Conservation (phyloP, 2,888 invertebrate species). For the Eudemis profundana region DNA sequence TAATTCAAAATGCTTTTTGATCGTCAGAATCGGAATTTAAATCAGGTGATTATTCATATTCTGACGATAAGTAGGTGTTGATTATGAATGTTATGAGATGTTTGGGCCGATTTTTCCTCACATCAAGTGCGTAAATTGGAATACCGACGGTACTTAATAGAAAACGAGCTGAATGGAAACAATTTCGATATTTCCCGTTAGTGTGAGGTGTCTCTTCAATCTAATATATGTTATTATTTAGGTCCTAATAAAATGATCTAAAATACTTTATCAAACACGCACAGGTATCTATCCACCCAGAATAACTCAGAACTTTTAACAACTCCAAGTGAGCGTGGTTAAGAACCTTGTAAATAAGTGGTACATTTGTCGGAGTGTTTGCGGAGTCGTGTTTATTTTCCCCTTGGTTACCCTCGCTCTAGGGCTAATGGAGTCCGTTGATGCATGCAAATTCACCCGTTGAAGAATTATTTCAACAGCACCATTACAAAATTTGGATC, state of each 20-base stretch:
- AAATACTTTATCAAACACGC: background rate
- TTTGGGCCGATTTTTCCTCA: no score
- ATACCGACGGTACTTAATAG: no score
- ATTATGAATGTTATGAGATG: no score
- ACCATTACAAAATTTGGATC: background rate
- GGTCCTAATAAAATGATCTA: background rate
- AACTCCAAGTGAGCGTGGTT: slow-evolving; percentile 26
- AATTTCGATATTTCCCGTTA: no score
- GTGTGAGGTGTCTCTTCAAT: no score
- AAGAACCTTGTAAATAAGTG: slow-evolving; percentile 38
- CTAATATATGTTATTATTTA: no score
- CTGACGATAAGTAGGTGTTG: no score
- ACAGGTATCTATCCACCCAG: slow-evolving; percentile 7
- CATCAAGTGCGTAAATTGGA: no score
- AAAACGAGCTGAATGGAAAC: no score
- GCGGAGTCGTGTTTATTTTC: slow-evolving; percentile 34
- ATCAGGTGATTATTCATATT: no score
- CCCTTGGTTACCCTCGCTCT: slow-evolving; percentile 29
- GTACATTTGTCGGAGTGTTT: slow-evolving; percentile 32
- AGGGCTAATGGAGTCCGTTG: slow-evolving; percentile 31
- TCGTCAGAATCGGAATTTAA: no score
- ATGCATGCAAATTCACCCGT: slow-evolving; percentile 14
- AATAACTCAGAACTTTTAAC: slow-evolving; percentile 24
- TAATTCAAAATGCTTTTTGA: no score
- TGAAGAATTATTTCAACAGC: slow-evolving; percentile 2